These are phyloP conservation scores for Melinaea marsaeus DNA, from an alignment of 2,888 invertebrate genomes.

Conservation along the genomic window DNA sequence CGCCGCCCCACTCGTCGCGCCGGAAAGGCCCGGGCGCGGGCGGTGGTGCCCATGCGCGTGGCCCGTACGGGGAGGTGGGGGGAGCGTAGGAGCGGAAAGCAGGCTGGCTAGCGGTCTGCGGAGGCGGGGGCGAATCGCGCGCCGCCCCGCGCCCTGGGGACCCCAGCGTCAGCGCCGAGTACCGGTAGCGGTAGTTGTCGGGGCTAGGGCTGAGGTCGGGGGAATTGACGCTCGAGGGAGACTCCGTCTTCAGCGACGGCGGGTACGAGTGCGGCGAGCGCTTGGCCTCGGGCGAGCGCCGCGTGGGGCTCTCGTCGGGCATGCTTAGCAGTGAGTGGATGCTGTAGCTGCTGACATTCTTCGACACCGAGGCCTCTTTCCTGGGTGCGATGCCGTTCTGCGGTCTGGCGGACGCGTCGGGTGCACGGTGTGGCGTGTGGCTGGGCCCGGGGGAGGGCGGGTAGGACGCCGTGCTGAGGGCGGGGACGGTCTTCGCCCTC, in stretches of 20 bases:
- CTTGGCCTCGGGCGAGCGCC: conserved; percentile 62
- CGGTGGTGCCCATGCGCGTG: conserved; percentile 43
- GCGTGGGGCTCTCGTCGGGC: conserved; percentile 68
- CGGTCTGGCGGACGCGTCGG: conserved; percentile 38
- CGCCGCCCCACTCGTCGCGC: conserved; percentile 56
- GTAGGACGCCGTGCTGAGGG: conserved; percentile 57
- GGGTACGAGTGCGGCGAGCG: conserved; percentile 50
- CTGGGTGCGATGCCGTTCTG: conserved; percentile 52
- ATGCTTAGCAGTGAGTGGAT: conserved; percentile 89
- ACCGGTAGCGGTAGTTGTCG: conserved; percentile 63
- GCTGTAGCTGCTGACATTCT: conserved; percentile 86
- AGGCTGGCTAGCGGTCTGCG: conserved; percentile 44
- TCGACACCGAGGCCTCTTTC: conserved; percentile 51
- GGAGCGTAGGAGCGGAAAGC: conserved; percentile 39
- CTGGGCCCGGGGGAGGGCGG: conserved; percentile 45
- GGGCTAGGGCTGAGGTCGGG: conserved; percentile 69
- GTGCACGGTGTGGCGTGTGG: conserved; percentile 47
- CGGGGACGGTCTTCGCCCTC: conserved; percentile 70
- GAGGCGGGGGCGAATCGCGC: conserved; percentile 62
- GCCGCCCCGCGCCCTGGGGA: conserved; percentile 53
- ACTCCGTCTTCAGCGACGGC: conserved; percentile 61
- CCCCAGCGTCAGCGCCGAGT: conserved; percentile 52
- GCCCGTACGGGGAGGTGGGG: conserved; percentile 33
- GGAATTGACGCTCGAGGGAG: conserved; percentile 60
- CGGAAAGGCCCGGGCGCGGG: conserved; percentile 44